A percentile compares a stretch with the other conserved stretches of the same genome.
These are phyloP conservation scores for Luperina nickerlii DNA, from an alignment of 2,888 invertebrate species.

Conservation along the genomic window DNA sequence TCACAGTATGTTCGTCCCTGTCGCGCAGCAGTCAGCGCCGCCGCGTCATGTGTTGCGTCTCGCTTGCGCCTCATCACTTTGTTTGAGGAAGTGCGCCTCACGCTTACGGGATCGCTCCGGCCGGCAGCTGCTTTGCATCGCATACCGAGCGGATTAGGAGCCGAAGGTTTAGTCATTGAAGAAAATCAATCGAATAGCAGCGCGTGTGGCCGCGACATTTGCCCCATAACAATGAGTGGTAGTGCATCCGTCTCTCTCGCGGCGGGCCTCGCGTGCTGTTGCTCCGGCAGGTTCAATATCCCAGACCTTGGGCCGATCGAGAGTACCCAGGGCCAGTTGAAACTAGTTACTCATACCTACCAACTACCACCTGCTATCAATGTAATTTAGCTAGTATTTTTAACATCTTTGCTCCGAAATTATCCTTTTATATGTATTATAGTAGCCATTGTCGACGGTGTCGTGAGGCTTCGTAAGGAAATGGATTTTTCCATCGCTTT, in stretches of 20 bases:
- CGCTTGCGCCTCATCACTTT: constrained; percentile 70
- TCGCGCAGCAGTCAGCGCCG: constrained; percentile 51
- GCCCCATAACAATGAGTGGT: constrained; percentile 89
- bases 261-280: constrained; percentile 86
- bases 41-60: constrained; percentile 58
- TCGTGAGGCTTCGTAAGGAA: constrained; percentile 70
- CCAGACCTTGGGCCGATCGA: constrained; percentile 89
- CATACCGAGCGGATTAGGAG: constrained; percentile 83
- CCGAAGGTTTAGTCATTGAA: constrained; percentile 79
- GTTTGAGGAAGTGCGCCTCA: constrained; percentile 85
- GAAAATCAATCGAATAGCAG: constrained; percentile 76
- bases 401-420: constrained; percentile 67
- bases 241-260: constrained; percentile 88
- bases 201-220: constrained; percentile 88
- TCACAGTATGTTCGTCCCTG: constrained; percentile 72
- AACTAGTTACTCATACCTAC: constrained; percentile 86
- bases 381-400: constrained; percentile 83
- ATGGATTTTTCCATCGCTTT: constrained; percentile 81
- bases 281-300: constrained; percentile 89
- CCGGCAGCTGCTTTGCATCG: constrained; percentile 82
- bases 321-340: constrained; percentile 81
- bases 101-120: constrained; percentile 80
- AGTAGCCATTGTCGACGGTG: constrained; percentile 51
- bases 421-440: constrained; percentile 39
- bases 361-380: constrained; percentile 85